Conservation (phyloP, 2,797 vertebrate species). For the Gallinago stenura region DNA sequence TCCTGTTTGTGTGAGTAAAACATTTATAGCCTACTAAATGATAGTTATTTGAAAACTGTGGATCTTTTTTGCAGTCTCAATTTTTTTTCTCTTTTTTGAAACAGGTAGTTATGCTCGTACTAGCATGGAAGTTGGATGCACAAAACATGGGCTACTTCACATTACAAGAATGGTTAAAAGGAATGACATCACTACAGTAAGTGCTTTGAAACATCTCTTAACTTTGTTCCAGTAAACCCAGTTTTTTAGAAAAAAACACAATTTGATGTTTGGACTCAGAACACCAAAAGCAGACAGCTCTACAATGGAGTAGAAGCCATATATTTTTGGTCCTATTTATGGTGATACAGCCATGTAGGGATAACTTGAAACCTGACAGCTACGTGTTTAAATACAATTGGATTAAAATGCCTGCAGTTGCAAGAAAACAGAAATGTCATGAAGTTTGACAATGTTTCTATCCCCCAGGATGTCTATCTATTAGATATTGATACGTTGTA, state of each 20-base stretch:
- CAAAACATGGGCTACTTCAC: slow-evolving; percentile 99
- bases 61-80: not conserved
- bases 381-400: not conserved
- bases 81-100: not conserved
- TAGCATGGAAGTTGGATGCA: slow-evolving; percentile 98
- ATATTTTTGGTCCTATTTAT: not conserved
- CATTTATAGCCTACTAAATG: not conserved
- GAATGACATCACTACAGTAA: slow-evolving; percentile 98
- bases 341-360: not conserved
- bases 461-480: not conserved
- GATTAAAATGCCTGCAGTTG: not conserved
- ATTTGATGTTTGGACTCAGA: not conserved
- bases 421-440: not conserved
- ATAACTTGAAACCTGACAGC: not conserved
- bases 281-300: not conserved
- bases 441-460: not conserved
- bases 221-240: not conserved
- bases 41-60: not conserved
- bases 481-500: not conserved
- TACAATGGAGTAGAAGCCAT: not conserved
- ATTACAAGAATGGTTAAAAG: slow-evolving; percentile 98
- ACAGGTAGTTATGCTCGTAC: slow-evolving; percentile 98
- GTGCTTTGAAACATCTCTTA: slow-evolving; percentile 63
- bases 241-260: not conserved
- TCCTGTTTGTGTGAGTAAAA: not conserved